Evolutionary conservation across 2,113 vertebrate genomes (phyloP), one percentile per base, ranked within the genome.

Genomic region (Rhea pennata): DNA sequence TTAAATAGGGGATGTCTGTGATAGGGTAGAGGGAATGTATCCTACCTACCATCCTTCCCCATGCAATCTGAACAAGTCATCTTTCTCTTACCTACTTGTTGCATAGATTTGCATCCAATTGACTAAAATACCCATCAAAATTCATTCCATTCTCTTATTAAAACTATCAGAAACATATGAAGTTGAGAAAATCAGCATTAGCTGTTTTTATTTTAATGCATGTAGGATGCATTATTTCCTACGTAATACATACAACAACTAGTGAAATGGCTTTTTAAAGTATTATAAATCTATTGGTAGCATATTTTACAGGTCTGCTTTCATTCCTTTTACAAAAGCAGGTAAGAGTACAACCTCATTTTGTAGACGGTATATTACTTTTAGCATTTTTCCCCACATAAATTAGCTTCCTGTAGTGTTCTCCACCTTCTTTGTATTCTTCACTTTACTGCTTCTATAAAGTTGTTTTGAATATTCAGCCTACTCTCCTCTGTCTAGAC

Each of bases 401-500:
- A 54, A 65, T 84, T 92, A 62, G 2, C 12, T 90, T 89, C 40
- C 71, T 1, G 2, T 2, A 51, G 13, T 62, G 46, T 73, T 92
- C 86, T 87, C 20, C 20, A n/a, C 19, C 29, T 82, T 9, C 20
- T 77, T 67, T 91, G 7, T 79, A 42, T 50, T 89, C 40, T 17
- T 87, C 5, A 31, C 29, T 91, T 91, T 87, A 44, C 36, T 3
- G 1, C 12, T 50, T 53, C 12, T 53, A 36, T 58, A 48, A 79
- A 93, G 84, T 48, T 54, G 2, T 93, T 93, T 20, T 42, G 27
- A 12, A 27, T 53, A 84, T 72, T 71, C 46, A 84, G 17, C 15
- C 29, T 91, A 15, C 66, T 84, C 31, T 89, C 26, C 54, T 46
- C 61, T 73, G 36, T 79, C 77, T 87, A 85, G 74, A 65, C 50